Percentiles rank a stretch among this genome's conserved stretches.
Evolutionary conservation across 1,140 invertebrate genomes (phyloP).

Genomic region (Trachelipus rathkii): DNA sequence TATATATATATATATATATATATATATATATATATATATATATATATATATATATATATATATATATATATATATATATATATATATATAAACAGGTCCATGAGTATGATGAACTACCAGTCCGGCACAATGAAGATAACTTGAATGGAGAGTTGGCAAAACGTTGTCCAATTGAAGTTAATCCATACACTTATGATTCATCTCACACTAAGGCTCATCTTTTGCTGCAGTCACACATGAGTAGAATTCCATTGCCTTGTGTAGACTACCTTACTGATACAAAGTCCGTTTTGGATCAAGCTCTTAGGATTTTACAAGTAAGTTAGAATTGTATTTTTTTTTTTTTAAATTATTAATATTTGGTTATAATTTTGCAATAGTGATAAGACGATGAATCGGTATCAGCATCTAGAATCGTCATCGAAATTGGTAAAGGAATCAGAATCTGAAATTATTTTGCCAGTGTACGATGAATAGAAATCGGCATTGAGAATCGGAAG

Average conservation of each 20-base stretch:
- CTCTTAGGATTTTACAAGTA: slow-evolving; percentile 81
- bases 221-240: slow-evolving; percentile 90
- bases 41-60: slow-evolving; percentile 15
- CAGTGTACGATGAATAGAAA: too few species aligned
- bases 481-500: too few species aligned
- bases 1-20: background rate
- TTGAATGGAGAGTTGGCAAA: slow-evolving; percentile 86
- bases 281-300: slow-evolving; percentile 94
- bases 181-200: slow-evolving; percentile 71
- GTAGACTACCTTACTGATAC: slow-evolving; percentile 94
- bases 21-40: slow-evolving; percentile 14
- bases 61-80: background rate
- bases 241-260: slow-evolving; percentile 71
- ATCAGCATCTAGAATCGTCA: too few species aligned
- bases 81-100: slow-evolving; percentile 54
- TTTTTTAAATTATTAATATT: background rate
- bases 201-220: slow-evolving; percentile 91
- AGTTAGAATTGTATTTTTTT: slow-evolving; percentile 8
- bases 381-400: too few species aligned
- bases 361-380: too few species aligned
- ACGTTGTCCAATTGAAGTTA: slow-evolving; percentile 68
- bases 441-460: too few species aligned
- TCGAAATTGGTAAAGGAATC: too few species aligned
- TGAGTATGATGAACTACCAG: slow-evolving; percentile 91
- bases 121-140: slow-evolving; percentile 96